phyloP scores from a whole-genome alignment of 2,888 invertebrate genomes.

The Aquatica leii region DNA sequence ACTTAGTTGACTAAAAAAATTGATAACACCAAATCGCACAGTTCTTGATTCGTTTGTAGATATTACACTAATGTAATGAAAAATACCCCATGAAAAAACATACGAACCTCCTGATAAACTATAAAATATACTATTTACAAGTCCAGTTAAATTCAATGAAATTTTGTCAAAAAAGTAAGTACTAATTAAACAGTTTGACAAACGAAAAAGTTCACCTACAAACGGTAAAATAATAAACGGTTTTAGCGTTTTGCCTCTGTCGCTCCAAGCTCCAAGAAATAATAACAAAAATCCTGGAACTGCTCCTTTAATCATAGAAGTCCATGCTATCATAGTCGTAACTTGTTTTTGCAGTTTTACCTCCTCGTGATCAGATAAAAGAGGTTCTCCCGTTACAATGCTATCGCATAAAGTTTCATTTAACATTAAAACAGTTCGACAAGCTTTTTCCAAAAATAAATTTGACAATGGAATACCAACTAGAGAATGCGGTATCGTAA shows the following conservation, averaged over 20 bases:
- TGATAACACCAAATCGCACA: constrained; percentile 67
- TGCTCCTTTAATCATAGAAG: constrained; percentile 64
- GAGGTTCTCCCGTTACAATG: constrained; percentile 71
- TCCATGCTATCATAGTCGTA: constrained; percentile 64
- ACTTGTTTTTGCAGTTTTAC: constrained; percentile 47
- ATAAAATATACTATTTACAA: constrained; percentile 64
- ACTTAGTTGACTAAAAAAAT: constrained; percentile 63
- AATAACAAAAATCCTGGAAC: constrained; percentile 66
- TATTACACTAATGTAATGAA: constrained; percentile 69
- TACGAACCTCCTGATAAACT: constrained; percentile 66
- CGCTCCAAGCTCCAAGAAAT: constrained; percentile 70
- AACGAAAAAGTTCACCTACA: constrained; percentile 63
- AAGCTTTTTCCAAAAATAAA: constrained; percentile 83
- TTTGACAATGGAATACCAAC: constrained; percentile 82
- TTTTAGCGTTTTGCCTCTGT: constrained; percentile 66
- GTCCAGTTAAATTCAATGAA: constrained; percentile 64
- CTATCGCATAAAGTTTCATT: constrained; percentile 77
- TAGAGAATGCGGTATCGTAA: constrained; percentile 66
- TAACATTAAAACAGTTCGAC: constrained; percentile 77
- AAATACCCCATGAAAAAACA: constrained; percentile 65
- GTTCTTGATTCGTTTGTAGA: constrained; percentile 66
- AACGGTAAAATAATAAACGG: constrained; percentile 67
- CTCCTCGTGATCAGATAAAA: constrained; percentile 68
- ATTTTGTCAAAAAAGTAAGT: constrained; percentile 65
- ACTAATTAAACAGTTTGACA: constrained; percentile 63